Conservation (phyloP, 2,113 vertebrate genomes). For the Camelus bactrianus region DNA sequence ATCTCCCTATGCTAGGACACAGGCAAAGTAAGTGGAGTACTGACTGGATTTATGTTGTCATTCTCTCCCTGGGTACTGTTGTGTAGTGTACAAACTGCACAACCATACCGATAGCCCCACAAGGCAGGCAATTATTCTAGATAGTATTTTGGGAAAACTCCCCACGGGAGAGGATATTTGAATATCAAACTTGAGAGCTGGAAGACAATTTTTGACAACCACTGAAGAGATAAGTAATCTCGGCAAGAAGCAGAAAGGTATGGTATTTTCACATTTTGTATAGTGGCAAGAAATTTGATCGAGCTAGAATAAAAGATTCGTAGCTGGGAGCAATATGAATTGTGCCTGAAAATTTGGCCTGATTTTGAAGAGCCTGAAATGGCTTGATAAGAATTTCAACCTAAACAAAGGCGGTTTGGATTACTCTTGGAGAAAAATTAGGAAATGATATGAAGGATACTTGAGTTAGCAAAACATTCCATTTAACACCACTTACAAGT, state of each 20-base stretch:
- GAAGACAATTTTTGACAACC: background rate
- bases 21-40: background rate
- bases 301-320: background rate
- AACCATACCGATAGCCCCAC: background rate
- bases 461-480: background rate
- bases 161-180: background rate
- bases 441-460: background rate
- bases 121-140: background rate
- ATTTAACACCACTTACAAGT: background rate
- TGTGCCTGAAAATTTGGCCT: background rate
- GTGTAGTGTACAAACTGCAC: background rate
- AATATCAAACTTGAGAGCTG: background rate
- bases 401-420: background rate
- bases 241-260: background rate
- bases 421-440: conserved; percentile 19
- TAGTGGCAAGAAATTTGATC: background rate
- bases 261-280: background rate
- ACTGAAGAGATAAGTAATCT: background rate
- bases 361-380: background rate
- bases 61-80: background rate
- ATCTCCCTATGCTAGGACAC: background rate
- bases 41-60: background rate
- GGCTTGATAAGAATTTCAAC: background rate
- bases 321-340: background rate
- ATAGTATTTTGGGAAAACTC: background rate